phyloP scores from a whole-genome alignment of 2,113 vertebrate genomes.

The Anseranas semipalmata region DNA sequence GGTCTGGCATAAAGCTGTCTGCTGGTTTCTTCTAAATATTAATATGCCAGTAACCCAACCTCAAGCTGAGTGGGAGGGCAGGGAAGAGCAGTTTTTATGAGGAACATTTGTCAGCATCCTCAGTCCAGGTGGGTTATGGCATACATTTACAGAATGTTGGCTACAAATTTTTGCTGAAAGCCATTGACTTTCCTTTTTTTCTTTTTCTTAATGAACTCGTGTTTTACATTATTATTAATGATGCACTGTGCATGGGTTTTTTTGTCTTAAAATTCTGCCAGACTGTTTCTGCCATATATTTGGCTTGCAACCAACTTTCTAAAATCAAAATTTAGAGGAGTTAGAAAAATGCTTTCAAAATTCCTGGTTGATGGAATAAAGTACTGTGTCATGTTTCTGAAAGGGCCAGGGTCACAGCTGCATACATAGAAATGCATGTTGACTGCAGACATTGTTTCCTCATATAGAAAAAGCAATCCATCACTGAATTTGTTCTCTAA shows the following conservation, averaged over 20 bases:
- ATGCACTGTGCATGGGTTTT: neutral
- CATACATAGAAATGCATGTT: slow-evolving; percentile 6
- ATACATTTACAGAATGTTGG: neutral
- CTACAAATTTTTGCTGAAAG: neutral
- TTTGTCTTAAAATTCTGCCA: neutral
- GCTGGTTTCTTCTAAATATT: neutral
- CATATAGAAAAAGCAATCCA: slow-evolving; percentile 28
- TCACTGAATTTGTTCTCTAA: slow-evolving; percentile 42
- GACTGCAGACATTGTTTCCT: slow-evolving; percentile 38
- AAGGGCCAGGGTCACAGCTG: slow-evolving; percentile 44
- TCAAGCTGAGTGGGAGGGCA: neutral
- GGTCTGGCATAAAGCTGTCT: neutral
- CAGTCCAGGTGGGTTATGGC: neutral
- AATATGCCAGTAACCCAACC: neutral
- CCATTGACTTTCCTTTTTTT: neutral
- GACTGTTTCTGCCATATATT: neutral
- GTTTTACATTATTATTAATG: neutral
- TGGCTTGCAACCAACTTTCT: neutral
- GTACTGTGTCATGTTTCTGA: slow-evolving; percentile 17
- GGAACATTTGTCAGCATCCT: neutral
- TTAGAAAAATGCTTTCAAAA: slow-evolving; percentile 66
- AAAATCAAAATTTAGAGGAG: slow-evolving; percentile 66
- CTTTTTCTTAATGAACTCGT: neutral
- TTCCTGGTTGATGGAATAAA: slow-evolving; percentile 42
- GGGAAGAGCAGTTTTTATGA: neutral